Evolutionary conservation across 2,113 vertebrate genomes (phyloP).

Genomic region (Platichthys stellatus): DNA sequence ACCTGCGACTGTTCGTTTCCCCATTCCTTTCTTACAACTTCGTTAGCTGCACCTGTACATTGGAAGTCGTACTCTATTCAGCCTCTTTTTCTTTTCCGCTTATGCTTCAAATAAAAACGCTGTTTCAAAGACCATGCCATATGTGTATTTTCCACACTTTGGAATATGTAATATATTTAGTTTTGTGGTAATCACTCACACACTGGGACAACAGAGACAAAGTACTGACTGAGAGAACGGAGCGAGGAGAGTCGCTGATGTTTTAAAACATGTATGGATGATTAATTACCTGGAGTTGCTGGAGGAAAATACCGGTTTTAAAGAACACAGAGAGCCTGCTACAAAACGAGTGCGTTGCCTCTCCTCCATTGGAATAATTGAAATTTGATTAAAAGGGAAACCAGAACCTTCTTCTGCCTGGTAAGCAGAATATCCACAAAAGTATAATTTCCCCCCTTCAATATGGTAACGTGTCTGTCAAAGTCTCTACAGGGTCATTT

Average conservation of each 20-base stretch:
- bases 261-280: constrained; percentile 82
- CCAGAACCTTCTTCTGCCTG: constrained; percentile 68
- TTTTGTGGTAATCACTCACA: constrained; percentile 79
- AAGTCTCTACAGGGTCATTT: constrained; percentile 72
- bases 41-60: constrained; percentile 68
- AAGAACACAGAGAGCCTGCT: constrained; percentile 68
- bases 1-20: constrained; percentile 64
- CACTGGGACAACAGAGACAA: constrained; percentile 76
- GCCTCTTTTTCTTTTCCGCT: constrained; percentile 65
- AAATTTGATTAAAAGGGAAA: constrained; percentile 83
- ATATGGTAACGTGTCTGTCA: constrained; percentile 70
- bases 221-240: constrained; percentile 70
- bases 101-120: constrained; percentile 75
- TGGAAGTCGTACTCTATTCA: constrained; percentile 64
- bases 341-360: constrained; percentile 72
- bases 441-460: constrained; percentile 64
- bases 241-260: constrained; percentile 72
- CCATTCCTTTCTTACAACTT: constrained; percentile 64
- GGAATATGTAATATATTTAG: constrained; percentile 80
- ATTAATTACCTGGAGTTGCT: constrained; percentile 80
- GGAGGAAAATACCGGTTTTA: constrained; percentile 78
- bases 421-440: constrained; percentile 77
- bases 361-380: constrained; percentile 76
- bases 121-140: constrained; percentile 77
- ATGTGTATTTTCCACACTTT: constrained; percentile 79